phyloP scores from a whole-genome alignment of 2,797 vertebrate genomes.

The Phaenicophaeus curvirostris region DNA sequence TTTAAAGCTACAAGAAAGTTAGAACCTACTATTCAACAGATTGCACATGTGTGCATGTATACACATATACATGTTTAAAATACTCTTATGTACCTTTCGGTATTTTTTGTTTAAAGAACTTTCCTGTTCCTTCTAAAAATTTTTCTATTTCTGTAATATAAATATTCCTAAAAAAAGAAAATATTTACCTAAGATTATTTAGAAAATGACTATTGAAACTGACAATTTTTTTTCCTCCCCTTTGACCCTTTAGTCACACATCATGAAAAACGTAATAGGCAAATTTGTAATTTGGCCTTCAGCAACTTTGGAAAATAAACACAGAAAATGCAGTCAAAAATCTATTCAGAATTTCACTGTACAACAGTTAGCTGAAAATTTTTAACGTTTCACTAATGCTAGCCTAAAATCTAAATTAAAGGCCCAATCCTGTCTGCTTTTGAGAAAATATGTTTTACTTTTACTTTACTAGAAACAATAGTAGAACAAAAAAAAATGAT shows the following conservation, averaged over 20 bases:
- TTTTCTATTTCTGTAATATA: constrained; percentile 22
- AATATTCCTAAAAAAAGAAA: constrained; percentile 45
- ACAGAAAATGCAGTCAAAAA: neutral
- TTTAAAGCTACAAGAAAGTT: neutral
- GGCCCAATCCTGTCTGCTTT: neutral
- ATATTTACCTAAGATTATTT: constrained; percentile 14
- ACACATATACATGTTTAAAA: constrained; percentile 3
- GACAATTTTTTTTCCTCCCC: neutral
- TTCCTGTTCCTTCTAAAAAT: constrained; percentile 23
- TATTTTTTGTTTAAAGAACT: neutral
- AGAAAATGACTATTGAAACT: constrained; percentile 4
- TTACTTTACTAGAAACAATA: neutral
- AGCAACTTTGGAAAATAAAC: constrained; percentile 24
- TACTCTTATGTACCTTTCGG: neutral
- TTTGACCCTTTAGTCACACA: neutral
- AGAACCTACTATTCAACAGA: neutral
- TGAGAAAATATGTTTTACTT: constrained; percentile 11
- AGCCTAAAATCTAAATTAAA: constrained; percentile 6
- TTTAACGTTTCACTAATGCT: neutral
- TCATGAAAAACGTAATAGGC: neutral
- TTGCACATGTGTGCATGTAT: neutral
- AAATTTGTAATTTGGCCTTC: constrained; percentile 1
- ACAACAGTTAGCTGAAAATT: neutral
- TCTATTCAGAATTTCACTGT: neutral
- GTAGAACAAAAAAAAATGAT: neutral